These are phyloP conservation scores for Copsychus sechellarum DNA, from an alignment of 2,113 vertebrate species.

Conservation along the genomic window DNA sequence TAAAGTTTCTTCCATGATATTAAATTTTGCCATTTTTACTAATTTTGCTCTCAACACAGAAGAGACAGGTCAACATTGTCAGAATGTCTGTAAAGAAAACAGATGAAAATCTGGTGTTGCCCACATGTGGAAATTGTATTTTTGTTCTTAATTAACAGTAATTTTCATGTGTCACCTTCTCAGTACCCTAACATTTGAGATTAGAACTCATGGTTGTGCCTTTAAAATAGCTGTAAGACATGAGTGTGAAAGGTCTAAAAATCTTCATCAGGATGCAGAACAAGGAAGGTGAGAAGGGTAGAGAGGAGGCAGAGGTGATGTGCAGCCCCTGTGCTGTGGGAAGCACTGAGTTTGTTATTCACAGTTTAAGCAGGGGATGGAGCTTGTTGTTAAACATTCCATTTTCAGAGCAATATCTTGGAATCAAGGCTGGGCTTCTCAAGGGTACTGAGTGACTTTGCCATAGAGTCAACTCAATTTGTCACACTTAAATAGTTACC, in stretches of 20 bases:
- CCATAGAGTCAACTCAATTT: neutral
- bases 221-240: neutral
- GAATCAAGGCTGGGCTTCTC: neutral
- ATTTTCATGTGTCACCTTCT: neutral
- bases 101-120: neutral
- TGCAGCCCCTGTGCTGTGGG: neutral
- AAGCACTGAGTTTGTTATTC: neutral
- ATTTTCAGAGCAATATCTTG: neutral
- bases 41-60: neutral
- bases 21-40: neutral
- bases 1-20: neutral
- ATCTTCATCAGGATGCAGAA: neutral
- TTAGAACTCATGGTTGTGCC: neutral
- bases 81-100: neutral
- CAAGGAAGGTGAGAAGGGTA: too few species aligned
- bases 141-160: neutral
- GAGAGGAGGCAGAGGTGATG: neutral
- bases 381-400: neutral
- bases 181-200: neutral
- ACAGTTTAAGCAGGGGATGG: neutral
- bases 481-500: slow-evolving; percentile 9
- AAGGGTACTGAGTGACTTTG: neutral
- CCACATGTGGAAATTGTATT: neutral
- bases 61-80: neutral
- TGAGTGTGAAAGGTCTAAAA: neutral